Conservation (phyloP, 2,888 invertebrate species). For the Hypomecis punctinalis region DNA sequence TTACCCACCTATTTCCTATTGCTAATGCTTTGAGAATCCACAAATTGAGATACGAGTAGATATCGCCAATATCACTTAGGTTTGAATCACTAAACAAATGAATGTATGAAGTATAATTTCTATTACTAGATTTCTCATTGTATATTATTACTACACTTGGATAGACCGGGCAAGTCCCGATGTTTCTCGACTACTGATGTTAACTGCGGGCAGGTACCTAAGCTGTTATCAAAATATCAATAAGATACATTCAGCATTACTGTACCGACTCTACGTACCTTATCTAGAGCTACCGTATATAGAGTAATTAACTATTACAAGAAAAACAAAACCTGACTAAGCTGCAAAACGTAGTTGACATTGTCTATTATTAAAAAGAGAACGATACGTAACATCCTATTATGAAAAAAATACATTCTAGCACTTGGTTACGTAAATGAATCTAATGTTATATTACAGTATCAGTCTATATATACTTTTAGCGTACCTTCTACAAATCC, state of each 20-base stretch:
- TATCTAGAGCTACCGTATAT: slow-evolving; percentile 58
- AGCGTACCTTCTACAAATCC: too few relatives aligned
- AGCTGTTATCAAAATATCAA: slow-evolving; percentile 76
- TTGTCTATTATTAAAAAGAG: too few relatives aligned
- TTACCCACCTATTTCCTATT: too few relatives aligned
- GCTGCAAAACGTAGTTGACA: too few relatives aligned
- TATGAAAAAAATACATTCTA: too few relatives aligned
- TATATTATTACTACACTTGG: slow-evolving; percentile 11
- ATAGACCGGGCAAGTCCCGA: slow-evolving; percentile 16
- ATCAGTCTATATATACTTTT: too few relatives aligned
- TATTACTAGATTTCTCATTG: not conserved
- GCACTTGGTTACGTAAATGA: too few relatives aligned
- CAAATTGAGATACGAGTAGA: not conserved
- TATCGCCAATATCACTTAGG: not conserved
- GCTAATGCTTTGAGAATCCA: not conserved
- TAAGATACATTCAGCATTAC: slow-evolving; percentile 75
- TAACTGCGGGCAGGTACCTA: slow-evolving; percentile 61
- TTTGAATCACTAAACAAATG: not conserved
- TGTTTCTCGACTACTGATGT: slow-evolving; percentile 54
- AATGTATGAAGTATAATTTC: not conserved
- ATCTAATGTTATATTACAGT: too few relatives aligned
- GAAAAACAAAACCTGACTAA: too few relatives aligned
- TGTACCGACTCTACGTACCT: slow-evolving; percentile 52
- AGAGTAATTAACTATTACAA: slow-evolving; percentile 44
- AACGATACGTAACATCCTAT: too few relatives aligned